Percentiles rank a stretch among this genome's conserved stretches.
Evolutionary conservation across 2,888 invertebrate genomes (phyloP).

Genomic region (Callinectes sapidus): DNA sequence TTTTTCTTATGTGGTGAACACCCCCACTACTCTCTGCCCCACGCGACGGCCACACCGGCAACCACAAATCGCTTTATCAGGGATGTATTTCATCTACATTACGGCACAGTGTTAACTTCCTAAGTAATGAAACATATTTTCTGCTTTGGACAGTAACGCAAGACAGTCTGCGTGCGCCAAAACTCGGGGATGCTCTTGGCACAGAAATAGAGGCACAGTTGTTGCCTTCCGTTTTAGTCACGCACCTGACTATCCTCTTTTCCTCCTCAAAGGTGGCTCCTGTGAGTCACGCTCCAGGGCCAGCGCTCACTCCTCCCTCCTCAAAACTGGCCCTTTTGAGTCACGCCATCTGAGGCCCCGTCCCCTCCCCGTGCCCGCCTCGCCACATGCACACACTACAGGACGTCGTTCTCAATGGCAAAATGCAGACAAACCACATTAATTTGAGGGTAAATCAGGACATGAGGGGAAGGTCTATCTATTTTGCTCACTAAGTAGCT

Average conservation of each 20-base stretch:
- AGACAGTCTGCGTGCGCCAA: neutral
- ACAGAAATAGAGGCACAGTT: neutral
- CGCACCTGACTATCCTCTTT: neutral
- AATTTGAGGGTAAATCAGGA: conserved; percentile 15
- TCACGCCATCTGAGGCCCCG: neutral
- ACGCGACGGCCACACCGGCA: neutral
- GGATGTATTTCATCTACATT: neutral
- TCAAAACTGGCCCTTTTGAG: neutral
- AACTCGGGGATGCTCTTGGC: neutral
- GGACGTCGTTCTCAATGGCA: conserved; percentile 2
- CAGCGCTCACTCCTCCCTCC: neutral
- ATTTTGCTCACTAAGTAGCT: conserved; percentile 28
- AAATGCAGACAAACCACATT: conserved; percentile 24
- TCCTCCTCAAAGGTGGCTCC: neutral
- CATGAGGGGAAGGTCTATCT: conserved; percentile 22
- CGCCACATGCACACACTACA: neutral
- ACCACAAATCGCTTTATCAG: neutral
- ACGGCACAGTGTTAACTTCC: neutral
- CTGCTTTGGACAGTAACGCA: neutral
- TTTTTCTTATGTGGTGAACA: conserved; percentile 10
- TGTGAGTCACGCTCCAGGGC: neutral
- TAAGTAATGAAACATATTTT: neutral
- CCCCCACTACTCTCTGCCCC: neutral
- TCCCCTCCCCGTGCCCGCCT: neutral
- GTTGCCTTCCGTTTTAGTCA: neutral